phyloP scores from a whole-genome alignment of 2,888 invertebrate species.

The Gonocerus acuteangulatus region DNA sequence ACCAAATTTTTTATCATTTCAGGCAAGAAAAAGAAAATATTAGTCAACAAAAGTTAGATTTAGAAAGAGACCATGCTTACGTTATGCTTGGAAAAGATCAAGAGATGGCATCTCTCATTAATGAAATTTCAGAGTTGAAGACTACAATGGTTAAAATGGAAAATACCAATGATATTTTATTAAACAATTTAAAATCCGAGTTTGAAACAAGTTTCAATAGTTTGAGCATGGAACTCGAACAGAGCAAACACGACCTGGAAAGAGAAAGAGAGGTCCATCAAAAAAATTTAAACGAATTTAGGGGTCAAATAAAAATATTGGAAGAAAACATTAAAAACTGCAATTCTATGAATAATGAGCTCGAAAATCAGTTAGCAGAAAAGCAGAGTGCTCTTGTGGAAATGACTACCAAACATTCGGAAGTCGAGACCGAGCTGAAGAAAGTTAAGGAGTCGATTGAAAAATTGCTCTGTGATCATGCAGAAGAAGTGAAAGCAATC shows the following conservation, averaged over 20 bases:
- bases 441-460: conserved; percentile 24
- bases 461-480: conserved; percentile 19
- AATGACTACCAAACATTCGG: conserved; percentile 23
- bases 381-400: conserved; percentile 21
- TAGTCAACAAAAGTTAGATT: conserved; percentile 28
- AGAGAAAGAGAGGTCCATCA: conserved; percentile 26
- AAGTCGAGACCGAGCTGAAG: conserved; percentile 28
- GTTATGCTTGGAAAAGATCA: conserved; percentile 31
- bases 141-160: conserved; percentile 22
- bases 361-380: conserved; percentile 30
- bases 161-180: conserved; percentile 22
- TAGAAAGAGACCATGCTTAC: conserved; percentile 27
- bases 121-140: conserved; percentile 27
- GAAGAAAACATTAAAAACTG: conserved; percentile 33
- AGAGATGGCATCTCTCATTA: conserved; percentile 24
- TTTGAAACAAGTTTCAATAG: conserved; percentile 16
- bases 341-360: conserved; percentile 29
- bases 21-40: conserved; percentile 31
- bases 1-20: conserved; percentile 18
- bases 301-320: conserved; percentile 27
- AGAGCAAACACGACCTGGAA: conserved; percentile 16
- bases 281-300: conserved; percentile 29
- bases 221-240: conserved; percentile 29
- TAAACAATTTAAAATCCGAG: conserved; percentile 23
- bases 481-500: conserved; percentile 19